phyloP scores from a whole-genome alignment of 2,113 vertebrate species.

The Columbina picui region DNA sequence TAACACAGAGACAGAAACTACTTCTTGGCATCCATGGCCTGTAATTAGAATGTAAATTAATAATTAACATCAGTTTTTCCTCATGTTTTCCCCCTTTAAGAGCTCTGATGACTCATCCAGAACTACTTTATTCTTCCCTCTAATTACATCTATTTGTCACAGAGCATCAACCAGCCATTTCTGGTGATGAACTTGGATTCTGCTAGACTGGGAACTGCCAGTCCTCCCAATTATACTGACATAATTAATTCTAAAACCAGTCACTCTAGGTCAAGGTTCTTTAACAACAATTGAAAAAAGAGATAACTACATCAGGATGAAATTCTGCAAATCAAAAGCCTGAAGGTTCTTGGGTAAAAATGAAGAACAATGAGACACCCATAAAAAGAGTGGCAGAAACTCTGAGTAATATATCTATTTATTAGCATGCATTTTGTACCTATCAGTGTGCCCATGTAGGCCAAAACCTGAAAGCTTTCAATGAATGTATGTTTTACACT shows the following conservation, averaged over 20 bases:
- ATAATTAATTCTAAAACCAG: background rate
- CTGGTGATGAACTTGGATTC: background rate
- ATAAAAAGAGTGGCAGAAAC: background rate
- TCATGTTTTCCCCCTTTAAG: background rate
- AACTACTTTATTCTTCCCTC: background rate
- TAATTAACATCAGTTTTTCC: background rate
- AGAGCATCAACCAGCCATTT: background rate
- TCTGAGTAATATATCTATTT: background rate
- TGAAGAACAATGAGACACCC: background rate
- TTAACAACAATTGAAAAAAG: background rate
- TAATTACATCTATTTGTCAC: background rate
- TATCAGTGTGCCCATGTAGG: background rate
- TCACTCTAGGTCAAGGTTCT: background rate
- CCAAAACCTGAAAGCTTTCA: background rate
- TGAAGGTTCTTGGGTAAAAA: background rate
- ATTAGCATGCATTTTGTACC: background rate
- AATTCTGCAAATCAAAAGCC: background rate
- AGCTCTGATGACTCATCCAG: background rate
- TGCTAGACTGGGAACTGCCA: background rate
- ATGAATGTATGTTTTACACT: background rate
- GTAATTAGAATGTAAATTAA: background rate
- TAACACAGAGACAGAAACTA: constrained; percentile 78
- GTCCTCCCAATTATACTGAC: background rate
- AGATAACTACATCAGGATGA: background rate
- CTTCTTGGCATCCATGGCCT: constrained; percentile 83